Base-by-base conservation (phyloP, 2,888 invertebrate species). In the Acrocera orbiculus region DNA sequence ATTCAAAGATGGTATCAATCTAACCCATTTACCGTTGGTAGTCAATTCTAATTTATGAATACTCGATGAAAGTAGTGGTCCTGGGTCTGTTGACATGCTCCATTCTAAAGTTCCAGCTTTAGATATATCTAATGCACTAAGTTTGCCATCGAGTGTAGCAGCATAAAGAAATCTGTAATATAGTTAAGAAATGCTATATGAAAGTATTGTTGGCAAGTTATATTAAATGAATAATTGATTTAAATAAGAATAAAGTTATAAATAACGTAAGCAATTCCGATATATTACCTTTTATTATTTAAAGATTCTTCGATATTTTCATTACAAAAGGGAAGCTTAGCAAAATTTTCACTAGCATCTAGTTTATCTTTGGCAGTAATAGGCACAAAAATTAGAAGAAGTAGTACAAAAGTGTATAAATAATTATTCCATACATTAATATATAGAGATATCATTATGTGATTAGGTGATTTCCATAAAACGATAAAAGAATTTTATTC, bases 1-100 rank as follows among this genome's bases (percentile, higher is more conserved):
- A 48, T 78, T 81, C 8, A 96, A 64, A 0, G 95, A 90, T 2
- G 95, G 96, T 48, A 96, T 89, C 52, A 95, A 69, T 30, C 86
- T 70, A 13, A 87, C 74, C 71, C 76, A 79, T 54, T 85, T 78
- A 3, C 86, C 89, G 52, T 81, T 77, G 35, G 79, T 77, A 23
- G 77, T 78, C 26, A 87, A 58, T 69, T 90, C 86, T 45, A 85
- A 65, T 47, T 76, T 74, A 53, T 87, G 86, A 47, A 93, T 80
- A 51, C 80, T 90, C 0, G 93, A 92, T 3, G 83, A 81, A 20
- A 93, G 64, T 43, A 93, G 66, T 1, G 85, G 75, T 14, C 71
- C 70, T 10, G 71, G 66, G 34, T 77, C 78, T 15, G 86, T 83
- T 38, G 76, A 66, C 34, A 89, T 51, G 42, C 73, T 73, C 93